Percentiles rank a stretch among this genome's conserved stretches.
Conservation (phyloP, 2,797 vertebrate genomes). For the Florisuga fusca region DNA sequence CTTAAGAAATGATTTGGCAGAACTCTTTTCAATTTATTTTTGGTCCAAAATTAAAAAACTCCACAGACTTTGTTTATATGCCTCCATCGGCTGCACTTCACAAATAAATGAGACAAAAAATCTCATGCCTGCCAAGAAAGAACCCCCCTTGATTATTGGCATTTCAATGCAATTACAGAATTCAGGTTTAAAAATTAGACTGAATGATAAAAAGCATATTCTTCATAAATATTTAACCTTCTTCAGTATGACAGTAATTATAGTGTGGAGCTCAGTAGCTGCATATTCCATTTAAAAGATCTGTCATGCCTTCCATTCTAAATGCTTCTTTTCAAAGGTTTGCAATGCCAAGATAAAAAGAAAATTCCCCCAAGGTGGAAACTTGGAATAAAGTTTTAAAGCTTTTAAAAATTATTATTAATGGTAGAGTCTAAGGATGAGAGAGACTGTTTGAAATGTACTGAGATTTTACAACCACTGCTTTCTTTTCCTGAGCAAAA, state of each 20-base stretch:
- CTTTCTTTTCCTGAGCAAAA: conserved; percentile 43
- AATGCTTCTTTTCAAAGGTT: conserved; percentile 50
- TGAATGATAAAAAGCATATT: conserved; percentile 73
- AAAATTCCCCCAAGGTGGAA: conserved; percentile 63
- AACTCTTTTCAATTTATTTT: not conserved
- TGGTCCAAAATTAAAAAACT: not conserved
- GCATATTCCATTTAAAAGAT: conserved; percentile 46
- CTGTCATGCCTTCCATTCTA: conserved; percentile 56
- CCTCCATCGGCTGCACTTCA: not conserved
- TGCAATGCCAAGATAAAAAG: conserved; percentile 60
- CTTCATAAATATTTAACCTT: conserved; percentile 80
- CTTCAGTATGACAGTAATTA: conserved; percentile 70
- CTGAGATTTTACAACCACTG: conserved; percentile 25
- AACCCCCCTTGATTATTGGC: conserved; percentile 27
- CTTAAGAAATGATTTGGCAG: not conserved
- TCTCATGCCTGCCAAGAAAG: conserved; percentile 43
- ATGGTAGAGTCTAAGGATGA: conserved; percentile 50
- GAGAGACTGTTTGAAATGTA: conserved; percentile 25
- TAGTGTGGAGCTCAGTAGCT: conserved; percentile 43
- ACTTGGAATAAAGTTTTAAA: conserved; percentile 56
- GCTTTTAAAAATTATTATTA: conserved; percentile 64
- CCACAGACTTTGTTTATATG: not conserved
- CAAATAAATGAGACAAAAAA: conserved; percentile 36
- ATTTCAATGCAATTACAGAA: conserved; percentile 71
- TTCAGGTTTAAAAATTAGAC: conserved; percentile 73